These are phyloP conservation scores for Muntiacus reevesi DNA, from an alignment of 2,113 vertebrate species.

Conservation along the genomic window DNA sequence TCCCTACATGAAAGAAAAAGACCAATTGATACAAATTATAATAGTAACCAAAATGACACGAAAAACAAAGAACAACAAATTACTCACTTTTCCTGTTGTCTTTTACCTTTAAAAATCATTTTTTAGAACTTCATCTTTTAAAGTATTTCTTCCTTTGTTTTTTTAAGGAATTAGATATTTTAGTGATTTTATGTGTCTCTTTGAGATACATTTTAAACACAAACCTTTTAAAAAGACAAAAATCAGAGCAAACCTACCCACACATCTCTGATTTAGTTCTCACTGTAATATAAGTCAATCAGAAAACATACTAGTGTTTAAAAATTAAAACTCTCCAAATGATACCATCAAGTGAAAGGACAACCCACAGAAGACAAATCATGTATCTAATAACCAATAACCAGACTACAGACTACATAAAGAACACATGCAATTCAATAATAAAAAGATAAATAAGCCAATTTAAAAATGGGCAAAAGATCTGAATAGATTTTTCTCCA, in stretches of 20 bases:
- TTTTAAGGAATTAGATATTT: background rate
- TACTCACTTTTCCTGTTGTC: background rate
- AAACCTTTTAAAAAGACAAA: background rate
- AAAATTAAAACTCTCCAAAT: constrained; percentile 1
- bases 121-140: background rate
- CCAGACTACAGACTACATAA: background rate
- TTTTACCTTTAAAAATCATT: background rate
- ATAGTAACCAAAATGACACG: background rate
- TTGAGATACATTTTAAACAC: background rate
- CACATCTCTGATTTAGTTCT: background rate
- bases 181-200: background rate
- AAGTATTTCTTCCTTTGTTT: background rate
- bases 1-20: constrained; percentile 81
- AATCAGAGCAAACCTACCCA: background rate
- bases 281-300: background rate
- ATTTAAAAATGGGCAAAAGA: background rate
- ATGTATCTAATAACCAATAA: background rate
- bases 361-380: background rate
- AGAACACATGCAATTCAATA: background rate
- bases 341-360: background rate
- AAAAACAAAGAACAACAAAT: background rate
- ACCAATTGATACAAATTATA: background rate
- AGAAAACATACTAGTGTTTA: background rate
- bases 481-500: background rate
- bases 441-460: background rate